phyloP scores from a whole-genome alignment of 1,140 invertebrate species.

The Latrodectus geometricus region DNA sequence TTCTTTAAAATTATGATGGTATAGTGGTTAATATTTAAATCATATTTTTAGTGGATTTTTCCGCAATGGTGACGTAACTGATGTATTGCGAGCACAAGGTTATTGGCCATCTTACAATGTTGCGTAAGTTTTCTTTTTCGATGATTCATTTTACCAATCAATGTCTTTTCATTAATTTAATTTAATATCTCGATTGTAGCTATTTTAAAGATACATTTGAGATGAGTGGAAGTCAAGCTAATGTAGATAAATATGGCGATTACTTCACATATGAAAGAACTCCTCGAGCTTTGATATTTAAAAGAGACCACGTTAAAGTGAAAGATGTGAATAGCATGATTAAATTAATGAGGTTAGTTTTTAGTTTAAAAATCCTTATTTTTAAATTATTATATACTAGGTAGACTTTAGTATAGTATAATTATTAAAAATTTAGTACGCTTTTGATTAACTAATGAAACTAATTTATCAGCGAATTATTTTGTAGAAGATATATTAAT shows the following conservation, averaged over 20 bases:
- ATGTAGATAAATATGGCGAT: slow-evolving; percentile 77
- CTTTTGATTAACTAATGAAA: no score
- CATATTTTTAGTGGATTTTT: slow-evolving; percentile 71
- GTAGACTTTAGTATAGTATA: no score
- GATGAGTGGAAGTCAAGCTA: slow-evolving; percentile 72
- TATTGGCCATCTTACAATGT: slow-evolving; percentile 86
- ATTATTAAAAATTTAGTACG: no score
- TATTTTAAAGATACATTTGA: slow-evolving; percentile 78
- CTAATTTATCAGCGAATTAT: no score
- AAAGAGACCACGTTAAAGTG: slow-evolving; percentile 74
- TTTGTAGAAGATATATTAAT: no score
- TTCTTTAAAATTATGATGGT: no score
- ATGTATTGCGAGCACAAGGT: slow-evolving; percentile 75
- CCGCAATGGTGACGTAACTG: slow-evolving; percentile 76
- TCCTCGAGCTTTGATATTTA: slow-evolving; percentile 77
- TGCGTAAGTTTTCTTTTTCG: slow-evolving; percentile 71
- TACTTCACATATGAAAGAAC: slow-evolving; percentile 78
- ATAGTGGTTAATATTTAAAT: slow-evolving; percentile 75
- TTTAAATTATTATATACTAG: no score
- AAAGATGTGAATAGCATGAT: slow-evolving; percentile 74
- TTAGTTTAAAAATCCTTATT: no score
- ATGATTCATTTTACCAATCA: background rate
- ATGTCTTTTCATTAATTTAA: background rate
- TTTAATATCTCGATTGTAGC: slow-evolving; percentile 62
- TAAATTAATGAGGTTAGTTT: slow-evolving; percentile 73